Evolutionary conservation across 2,113 vertebrate species (phyloP).

Genomic region (Crotalus horridus): DNA sequence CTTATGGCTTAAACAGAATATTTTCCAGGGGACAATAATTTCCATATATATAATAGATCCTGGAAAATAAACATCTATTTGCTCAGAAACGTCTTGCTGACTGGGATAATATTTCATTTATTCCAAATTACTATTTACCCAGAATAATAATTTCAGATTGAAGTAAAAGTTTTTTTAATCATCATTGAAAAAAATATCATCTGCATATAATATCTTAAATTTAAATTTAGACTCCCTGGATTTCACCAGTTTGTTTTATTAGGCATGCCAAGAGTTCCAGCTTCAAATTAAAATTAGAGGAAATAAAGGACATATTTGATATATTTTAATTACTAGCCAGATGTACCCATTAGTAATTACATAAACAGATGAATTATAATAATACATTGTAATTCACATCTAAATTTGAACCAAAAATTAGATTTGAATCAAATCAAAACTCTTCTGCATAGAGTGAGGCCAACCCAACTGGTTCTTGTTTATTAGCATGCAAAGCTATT

Average conservation of each 20-base stretch:
- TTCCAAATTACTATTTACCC: background rate
- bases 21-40: background rate
- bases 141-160: background rate
- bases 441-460: background rate
- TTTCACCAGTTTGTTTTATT: background rate
- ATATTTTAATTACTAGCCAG: background rate
- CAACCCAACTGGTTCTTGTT: background rate
- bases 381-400: background rate
- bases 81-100: background rate
- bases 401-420: background rate
- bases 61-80: background rate
- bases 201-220: background rate
- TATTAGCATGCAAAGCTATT: background rate
- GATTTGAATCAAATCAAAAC: background rate
- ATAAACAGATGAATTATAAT: background rate
- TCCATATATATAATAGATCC: background rate
- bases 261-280: background rate
- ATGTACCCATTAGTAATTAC: background rate
- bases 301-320: background rate
- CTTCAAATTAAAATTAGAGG: background rate
- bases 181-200: background rate
- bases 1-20: background rate
- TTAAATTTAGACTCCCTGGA: background rate
- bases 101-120: background rate
- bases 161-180: background rate